Base-by-base conservation (phyloP, 1,140 invertebrate species). In the Caerostris darwini region DNA sequence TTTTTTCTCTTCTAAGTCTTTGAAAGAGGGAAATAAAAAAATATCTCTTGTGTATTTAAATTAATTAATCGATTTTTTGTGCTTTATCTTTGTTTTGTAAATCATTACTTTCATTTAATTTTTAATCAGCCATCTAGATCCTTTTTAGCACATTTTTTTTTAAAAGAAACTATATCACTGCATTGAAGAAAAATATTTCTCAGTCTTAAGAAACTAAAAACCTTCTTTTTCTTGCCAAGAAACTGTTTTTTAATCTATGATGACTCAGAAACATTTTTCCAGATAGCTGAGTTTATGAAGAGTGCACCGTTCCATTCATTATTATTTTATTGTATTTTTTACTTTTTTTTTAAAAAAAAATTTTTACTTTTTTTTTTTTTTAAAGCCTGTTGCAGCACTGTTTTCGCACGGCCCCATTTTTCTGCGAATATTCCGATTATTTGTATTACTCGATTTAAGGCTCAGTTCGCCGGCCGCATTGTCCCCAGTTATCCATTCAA, bases 371-470 rank as follows among this genome's bases (percentile, higher is more conserved):
- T 34, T 34, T 34, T 34, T 34, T 50, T 10, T 77, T 77, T 77
- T 14, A 67, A 77, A 77, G 69, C 69, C 34, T 77, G 69, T 77
- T 77, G 69, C 69, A 77, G 69, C 12, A 34, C 34, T 77, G 50
- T 34, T 50, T 50, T 50, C 59, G 2, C 34, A 61, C 8, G 10
- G 59, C 10, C 7, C 10, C 8, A 50, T 77, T 77, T 77, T 77
- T 77, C 69, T 12, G 34, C 19, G 8, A 77, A 14, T 77, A 77
- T 77, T 77, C 69, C 69, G 69, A 77, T 77, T 77, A 77, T 50
- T 77, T 77, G 69, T 77, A 77, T 77, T 77, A 77, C 69, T 77
- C 34, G 69, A 53, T 77, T 12, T 77, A 53, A 34, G 19, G 10
- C 34, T 8, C 69, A 10, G 34, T 10, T 77, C 69, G 7, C 69